These are phyloP conservation scores for Phalacrocorax carbo DNA, from an alignment of 2,113 vertebrate genomes.

Conservation along the genomic window DNA sequence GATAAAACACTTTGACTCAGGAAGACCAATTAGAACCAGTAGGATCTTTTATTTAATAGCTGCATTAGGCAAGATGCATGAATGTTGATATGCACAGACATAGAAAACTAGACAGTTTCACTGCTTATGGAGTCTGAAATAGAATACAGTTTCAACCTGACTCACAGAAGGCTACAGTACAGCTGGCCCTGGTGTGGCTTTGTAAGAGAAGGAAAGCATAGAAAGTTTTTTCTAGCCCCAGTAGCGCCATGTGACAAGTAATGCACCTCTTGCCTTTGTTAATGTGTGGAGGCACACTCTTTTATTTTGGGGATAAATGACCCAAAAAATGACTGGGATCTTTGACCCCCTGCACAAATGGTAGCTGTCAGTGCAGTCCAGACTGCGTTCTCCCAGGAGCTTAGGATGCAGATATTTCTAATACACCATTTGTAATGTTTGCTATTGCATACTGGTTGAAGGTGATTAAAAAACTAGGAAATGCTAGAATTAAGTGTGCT, in stretches of 20 bases:
- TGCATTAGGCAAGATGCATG: conserved; percentile 46
- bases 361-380: background rate
- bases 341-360: background rate
- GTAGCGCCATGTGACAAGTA: background rate
- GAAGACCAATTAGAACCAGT: conserved; percentile 48
- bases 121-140: background rate
- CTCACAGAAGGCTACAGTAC: background rate
- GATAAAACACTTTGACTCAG: conserved; percentile 44
- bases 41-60: conserved; percentile 53
- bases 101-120: background rate
- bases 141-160: background rate
- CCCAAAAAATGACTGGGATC: background rate
- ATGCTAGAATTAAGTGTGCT: background rate
- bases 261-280: background rate
- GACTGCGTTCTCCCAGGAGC: background rate
- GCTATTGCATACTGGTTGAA: background rate
- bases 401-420: background rate
- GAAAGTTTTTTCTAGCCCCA: background rate
- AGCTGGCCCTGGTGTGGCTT: background rate
- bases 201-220: background rate
- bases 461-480: background rate
- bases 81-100: background rate
- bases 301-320: background rate
- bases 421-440: background rate
- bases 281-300: background rate